Conservation (phyloP, 1,140 invertebrate species). For the Microplitis demolitor region DNA sequence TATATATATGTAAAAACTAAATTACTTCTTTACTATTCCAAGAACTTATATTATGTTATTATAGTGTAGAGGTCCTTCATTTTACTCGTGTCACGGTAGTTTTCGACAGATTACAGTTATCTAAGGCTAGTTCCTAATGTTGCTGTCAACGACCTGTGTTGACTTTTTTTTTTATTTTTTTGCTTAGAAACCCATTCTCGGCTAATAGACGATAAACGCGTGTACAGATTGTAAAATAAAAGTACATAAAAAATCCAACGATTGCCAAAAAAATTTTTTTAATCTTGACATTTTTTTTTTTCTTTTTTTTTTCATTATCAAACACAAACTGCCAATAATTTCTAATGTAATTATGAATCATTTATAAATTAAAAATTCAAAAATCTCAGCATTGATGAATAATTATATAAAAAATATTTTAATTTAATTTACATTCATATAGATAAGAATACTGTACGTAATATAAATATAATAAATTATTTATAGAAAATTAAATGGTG, state of each 20-base stretch:
- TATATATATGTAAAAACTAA: background rate
- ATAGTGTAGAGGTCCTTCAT: background rate
- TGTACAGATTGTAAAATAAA: constrained; percentile 19
- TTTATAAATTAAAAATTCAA: no score
- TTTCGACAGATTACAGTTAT: constrained; percentile 58
- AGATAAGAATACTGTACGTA: no score
- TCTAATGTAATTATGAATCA: no score
- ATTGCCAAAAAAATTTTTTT: background rate
- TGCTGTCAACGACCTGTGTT: constrained; percentile 49
- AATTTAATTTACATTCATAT: no score
- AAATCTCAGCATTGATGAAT: no score
- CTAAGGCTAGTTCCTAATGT: constrained; percentile 36
- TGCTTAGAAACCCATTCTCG: background rate
- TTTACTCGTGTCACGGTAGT: constrained; percentile 31
- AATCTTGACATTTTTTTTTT: no score
- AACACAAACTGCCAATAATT: no score
- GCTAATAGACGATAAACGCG: background rate
- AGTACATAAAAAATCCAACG: background rate
- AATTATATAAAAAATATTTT: no score
- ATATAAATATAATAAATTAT: no score
- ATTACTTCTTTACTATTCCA: background rate
- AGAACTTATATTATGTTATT: constrained; percentile 1
- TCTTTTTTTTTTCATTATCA: background rate
- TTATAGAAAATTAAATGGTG: no score
- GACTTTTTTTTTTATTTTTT: background rate